Percentiles rank a stretch among this genome's conserved stretches.
phyloP scores from a whole-genome alignment of 2,888 invertebrate genomes.

The Lucinisca nassula region DNA sequence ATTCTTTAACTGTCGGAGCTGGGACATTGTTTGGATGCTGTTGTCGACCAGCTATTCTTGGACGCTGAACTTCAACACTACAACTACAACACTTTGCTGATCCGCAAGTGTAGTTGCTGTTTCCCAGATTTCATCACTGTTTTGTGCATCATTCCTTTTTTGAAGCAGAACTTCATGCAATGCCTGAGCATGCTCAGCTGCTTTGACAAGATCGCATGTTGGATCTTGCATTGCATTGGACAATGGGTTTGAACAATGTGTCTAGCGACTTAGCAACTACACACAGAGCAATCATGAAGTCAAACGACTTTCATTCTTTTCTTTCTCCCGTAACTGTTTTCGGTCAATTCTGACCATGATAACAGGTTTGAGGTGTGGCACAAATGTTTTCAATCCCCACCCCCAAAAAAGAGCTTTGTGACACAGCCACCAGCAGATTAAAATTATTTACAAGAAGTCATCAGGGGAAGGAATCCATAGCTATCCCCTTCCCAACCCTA shows the following conservation, averaged over 20 bases:
- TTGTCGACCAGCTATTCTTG: slow-evolving; percentile 23
- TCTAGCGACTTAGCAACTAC: slow-evolving; percentile 13
- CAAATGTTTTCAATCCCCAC: too few species aligned
- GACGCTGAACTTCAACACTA: neutral
- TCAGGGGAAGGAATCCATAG: too few species aligned
- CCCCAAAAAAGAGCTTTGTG: too few species aligned
- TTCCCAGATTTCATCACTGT: neutral
- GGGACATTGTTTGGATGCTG: slow-evolving; percentile 12
- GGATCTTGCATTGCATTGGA: slow-evolving; percentile 32
- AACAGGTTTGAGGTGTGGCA: too few species aligned
- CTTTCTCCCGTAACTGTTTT: too few species aligned
- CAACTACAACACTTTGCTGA: neutral
- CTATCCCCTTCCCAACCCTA: too few species aligned
- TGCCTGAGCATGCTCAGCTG: slow-evolving; percentile 14
- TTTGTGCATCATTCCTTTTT: neutral
- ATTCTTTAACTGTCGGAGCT: slow-evolving; percentile 18
- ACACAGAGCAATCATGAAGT: slow-evolving; percentile 18
- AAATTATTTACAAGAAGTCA: too few species aligned
- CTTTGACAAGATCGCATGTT: slow-evolving; percentile 29
- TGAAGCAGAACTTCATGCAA: slow-evolving; percentile 1
- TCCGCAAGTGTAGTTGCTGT: too few species aligned
- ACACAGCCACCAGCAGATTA: too few species aligned
- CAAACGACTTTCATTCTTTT: too few species aligned
- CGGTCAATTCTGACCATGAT: too few species aligned
- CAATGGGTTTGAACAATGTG: slow-evolving; percentile 15